A percentile compares a stretch with the other conserved stretches of the same genome.
phyloP scores from a whole-genome alignment of 2,113 vertebrate species.

The Psophia crepitans region DNA sequence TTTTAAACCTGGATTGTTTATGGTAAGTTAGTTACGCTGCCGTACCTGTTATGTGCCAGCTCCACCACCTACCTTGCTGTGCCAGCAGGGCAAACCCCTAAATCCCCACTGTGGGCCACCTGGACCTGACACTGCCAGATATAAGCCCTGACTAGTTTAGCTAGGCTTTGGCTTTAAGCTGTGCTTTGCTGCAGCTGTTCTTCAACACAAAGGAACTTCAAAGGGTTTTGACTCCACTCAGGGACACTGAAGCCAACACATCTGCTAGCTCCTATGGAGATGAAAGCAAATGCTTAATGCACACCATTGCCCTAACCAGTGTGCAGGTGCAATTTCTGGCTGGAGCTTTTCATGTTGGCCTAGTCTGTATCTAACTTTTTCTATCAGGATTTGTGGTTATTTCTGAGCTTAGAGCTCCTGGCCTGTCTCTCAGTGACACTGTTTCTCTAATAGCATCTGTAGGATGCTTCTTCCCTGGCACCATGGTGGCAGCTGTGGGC shows the following conservation, averaged over 20 bases:
- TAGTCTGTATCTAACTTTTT: not conserved
- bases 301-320: not conserved
- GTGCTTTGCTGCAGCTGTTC: not conserved
- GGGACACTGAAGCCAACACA: not conserved
- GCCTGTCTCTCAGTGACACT: not conserved
- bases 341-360: not conserved
- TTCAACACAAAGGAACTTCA: not conserved
- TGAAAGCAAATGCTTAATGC: not conserved
- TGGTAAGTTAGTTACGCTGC: not conserved
- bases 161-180: not conserved
- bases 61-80: not conserved
- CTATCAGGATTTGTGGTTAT: not conserved
- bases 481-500: not conserved
- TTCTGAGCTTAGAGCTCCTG: not conserved
- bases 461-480: not conserved
- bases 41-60: not conserved
- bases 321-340: not conserved
- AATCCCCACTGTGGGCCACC: not conserved
- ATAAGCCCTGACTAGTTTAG: not conserved
- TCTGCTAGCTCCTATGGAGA: conserved; percentile 22
- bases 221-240: not conserved
- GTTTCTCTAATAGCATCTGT: not conserved
- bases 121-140: not conserved
- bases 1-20: not conserved
- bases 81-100: not conserved